These are phyloP conservation scores for Sitophilus oryzae DNA, from an alignment of 1,140 invertebrate species.

Conservation along the genomic window DNA sequence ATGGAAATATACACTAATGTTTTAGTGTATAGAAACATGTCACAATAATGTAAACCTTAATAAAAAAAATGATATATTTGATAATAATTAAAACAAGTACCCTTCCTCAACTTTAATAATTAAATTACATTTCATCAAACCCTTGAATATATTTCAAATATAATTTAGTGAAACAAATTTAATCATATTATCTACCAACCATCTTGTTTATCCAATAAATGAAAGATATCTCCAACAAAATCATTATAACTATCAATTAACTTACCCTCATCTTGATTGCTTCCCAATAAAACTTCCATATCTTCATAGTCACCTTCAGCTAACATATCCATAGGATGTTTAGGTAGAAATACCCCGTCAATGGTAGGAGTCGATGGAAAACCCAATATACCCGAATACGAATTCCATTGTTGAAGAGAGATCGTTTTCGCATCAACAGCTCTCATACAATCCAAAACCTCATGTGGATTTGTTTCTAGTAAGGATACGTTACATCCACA, in stretches of 20 bases:
- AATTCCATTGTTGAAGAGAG: constrained; percentile 83
- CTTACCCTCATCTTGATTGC: constrained; percentile 84
- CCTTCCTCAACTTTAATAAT: too few species aligned
- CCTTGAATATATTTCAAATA: too few species aligned
- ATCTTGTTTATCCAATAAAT: too few species aligned
- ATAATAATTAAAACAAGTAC: too few species aligned
- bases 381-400: constrained; percentile 81
- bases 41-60: too few species aligned
- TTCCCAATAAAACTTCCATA: constrained; percentile 79
- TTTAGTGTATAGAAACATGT: too few species aligned
- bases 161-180: too few species aligned
- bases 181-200: too few species aligned
- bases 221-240: too few species aligned
- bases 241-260: constrained; percentile 5
- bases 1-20: too few species aligned
- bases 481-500: constrained; percentile 76
- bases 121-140: too few species aligned
- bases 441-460: constrained; percentile 82
- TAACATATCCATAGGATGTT: constrained; percentile 76
- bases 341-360: constrained; percentile 76
- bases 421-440: constrained; percentile 77
- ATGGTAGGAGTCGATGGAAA: constrained; percentile 85
- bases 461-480: constrained; percentile 55
- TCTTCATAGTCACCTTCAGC: constrained; percentile 74
- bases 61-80: too few species aligned